Base-by-base conservation (phyloP, 2,888 invertebrate species). In the Cheilosia vernalis region DNA sequence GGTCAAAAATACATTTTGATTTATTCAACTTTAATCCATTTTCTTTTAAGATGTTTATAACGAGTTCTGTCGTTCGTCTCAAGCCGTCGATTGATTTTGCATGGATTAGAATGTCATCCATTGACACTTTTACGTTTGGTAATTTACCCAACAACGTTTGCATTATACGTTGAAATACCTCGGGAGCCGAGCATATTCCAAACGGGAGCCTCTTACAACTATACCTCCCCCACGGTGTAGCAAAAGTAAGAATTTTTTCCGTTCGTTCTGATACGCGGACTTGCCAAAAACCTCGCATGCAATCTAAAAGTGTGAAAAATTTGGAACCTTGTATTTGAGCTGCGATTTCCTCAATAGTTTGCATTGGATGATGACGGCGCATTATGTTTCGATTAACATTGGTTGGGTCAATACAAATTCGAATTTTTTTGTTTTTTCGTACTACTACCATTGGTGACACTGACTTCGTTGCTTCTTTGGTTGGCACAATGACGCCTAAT, bases 381-480 rank as follows among this genome's bases (percentile, higher is more conserved):
- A n/a, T n/a, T n/a, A n/a, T n/a, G n/a, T n/a, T n/a, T n/a, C n/a
- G n/a, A 19, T 44, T 61, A 15, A 61, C 27, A 15, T 44, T 61
- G 6, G 6, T 44, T 27, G 44, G 44, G 27, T 61, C 61, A 13
- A 60, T 42, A 15, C 42, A 42, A 15, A 47, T 63, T 63, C 63
- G 13, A n/a, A 63, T 63, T 47, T 63, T 63, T 7, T 63, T 19
- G n/a, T 63, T 63, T 47, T 63, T 63, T 2, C 27, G 63, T 1
- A 47, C 47, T 6, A 61, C 61, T 6, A 61, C 63, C 47, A 47
- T 63, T 15, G 63, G 63, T 42, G 58, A 37, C 0, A 37, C 13
- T 4, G 63, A 24, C 19, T 9, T 15, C 19, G 19, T 27, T 2
- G 27, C 4, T 6, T 27, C 27, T 27, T 27, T 27, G 4, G 27